A percentile compares a stretch with the other conserved stretches of the same genome.
phyloP scores from a whole-genome alignment of 1,140 invertebrate genomes.

The Solenopsis invicta region DNA sequence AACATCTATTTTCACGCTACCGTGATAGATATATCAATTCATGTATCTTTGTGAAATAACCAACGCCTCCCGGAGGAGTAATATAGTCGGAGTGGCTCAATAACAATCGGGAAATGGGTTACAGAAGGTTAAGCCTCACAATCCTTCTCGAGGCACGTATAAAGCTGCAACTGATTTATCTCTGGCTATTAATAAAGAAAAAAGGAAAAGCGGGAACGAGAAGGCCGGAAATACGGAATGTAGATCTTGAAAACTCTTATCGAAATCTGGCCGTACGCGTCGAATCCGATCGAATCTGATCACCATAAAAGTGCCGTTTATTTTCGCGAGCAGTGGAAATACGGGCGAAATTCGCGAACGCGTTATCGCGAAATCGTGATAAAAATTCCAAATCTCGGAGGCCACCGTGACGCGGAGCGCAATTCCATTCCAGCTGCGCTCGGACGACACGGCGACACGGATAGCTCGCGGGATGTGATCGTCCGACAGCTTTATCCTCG shows the following conservation, averaged over 20 bases:
- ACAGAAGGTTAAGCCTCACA: conserved; percentile 48
- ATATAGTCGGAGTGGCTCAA: conserved; percentile 26
- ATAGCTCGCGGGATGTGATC: too few relatives aligned
- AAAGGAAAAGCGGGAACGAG: conserved; percentile 20
- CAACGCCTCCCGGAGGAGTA: background rate
- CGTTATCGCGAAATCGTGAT: background rate
- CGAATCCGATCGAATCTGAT: conserved; percentile 23
- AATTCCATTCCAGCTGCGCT: background rate
- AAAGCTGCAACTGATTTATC: conserved; percentile 46
- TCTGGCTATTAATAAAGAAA: conserved; percentile 25
- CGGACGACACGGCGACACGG: background rate
- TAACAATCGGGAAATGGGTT: conserved; percentile 51
- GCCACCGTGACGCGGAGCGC: background rate
- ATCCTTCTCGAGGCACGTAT: conserved; percentile 24
- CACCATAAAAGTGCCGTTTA: conserved; percentile 37
- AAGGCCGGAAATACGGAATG: background rate
- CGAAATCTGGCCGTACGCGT: background rate
- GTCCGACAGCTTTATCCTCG: too few relatives aligned
- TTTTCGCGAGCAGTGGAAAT: conserved; percentile 6
- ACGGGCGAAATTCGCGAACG: background rate
- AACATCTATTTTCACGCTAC: conserved; percentile 36
- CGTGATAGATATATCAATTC: conserved; percentile 17
- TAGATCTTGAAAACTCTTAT: background rate
- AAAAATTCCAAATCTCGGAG: conserved; percentile 2
- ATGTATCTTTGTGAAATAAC: conserved; percentile 11